Evolutionary conservation across 2,797 vertebrate genomes (phyloP), one percentile per base, ranked within the genome.

Genomic region (Alauda arvensis): DNA sequence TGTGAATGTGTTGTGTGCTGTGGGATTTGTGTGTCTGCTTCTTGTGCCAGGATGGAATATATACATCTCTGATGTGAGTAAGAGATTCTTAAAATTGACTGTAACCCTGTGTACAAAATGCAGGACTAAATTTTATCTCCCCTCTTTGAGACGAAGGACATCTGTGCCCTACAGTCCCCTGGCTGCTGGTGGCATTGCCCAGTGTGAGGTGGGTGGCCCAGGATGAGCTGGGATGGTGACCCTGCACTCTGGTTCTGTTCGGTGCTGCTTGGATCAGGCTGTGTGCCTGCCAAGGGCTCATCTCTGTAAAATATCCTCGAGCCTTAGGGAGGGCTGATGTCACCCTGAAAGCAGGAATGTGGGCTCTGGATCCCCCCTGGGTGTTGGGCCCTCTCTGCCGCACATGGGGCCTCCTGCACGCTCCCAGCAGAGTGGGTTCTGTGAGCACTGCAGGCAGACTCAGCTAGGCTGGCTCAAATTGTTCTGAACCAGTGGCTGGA

Each of bases 21-120:
- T 83, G 69, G 84, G 84, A 83, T 94, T 91, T 87, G 46, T 83
- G 71, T 74, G 75, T 92, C 87, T 93, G 90, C 79, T 85, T 45
- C 65, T 77, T 52, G 75, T 65, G 83, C 87, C 81, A 90, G 87
- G 34, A 56, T 62, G 62, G 56, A 89, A 86, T 88, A 51, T 88
- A 51, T 49, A 34, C 59, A 51, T 85, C 59, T 92, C 72, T 74
- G 72, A 57, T 83, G 66, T 57, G 78, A 87, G 19, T 37, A 72
- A 57, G 61, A 83, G 40, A 53, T 62, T 83, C 49, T 57, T 49
- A 20, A 49, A 81, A 89, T 49, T 20, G 7, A 12, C 59, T 66
- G 42, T 72, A 80, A 62, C 43, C 14, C 18, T 51, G 43, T 3
- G 18, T 62, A 8, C 37, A 39, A 67, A 93, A 57, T 14, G 29